These are phyloP conservation scores for Cercocebus atys DNA, from an alignment of 2,113 vertebrate species.

Conservation along the genomic window DNA sequence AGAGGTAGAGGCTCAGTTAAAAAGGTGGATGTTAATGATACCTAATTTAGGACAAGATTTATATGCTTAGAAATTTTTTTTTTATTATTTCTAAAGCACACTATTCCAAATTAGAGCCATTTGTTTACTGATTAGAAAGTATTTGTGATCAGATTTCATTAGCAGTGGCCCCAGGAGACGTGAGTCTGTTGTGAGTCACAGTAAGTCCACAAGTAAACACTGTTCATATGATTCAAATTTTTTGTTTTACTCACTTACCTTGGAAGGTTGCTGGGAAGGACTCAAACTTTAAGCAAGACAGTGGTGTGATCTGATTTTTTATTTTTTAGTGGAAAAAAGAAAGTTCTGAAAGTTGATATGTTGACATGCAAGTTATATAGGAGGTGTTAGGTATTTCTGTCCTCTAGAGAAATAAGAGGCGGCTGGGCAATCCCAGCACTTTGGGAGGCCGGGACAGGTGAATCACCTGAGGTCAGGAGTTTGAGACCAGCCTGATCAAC, in stretches of 20 bases:
- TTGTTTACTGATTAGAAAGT: background rate
- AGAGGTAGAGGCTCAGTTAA: background rate
- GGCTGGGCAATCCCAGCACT: too few species aligned
- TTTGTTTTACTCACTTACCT: background rate
- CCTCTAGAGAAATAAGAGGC: background rate
- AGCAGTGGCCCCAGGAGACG: background rate
- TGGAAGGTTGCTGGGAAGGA: background rate
- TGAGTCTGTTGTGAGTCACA: background rate
- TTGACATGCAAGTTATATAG: background rate
- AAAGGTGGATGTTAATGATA: background rate
- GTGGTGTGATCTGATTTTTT: background rate
- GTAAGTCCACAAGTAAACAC: background rate
- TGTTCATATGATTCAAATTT: background rate
- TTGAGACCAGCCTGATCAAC: too few species aligned
- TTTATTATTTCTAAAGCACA: constrained; percentile 9
- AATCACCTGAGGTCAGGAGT: too few species aligned
- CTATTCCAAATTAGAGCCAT: background rate
- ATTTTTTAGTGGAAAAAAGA: background rate
- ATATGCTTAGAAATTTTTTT: background rate
- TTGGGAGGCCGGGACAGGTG: too few species aligned
- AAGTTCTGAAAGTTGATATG: background rate
- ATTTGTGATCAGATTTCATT: background rate
- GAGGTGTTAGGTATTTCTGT: background rate
- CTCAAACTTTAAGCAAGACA: background rate
- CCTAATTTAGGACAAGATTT: background rate